A percentile compares a stretch with the other conserved stretches of the same genome.
Evolutionary conservation across 1,140 invertebrate species (phyloP).

Genomic region (Telenomus remus): DNA sequence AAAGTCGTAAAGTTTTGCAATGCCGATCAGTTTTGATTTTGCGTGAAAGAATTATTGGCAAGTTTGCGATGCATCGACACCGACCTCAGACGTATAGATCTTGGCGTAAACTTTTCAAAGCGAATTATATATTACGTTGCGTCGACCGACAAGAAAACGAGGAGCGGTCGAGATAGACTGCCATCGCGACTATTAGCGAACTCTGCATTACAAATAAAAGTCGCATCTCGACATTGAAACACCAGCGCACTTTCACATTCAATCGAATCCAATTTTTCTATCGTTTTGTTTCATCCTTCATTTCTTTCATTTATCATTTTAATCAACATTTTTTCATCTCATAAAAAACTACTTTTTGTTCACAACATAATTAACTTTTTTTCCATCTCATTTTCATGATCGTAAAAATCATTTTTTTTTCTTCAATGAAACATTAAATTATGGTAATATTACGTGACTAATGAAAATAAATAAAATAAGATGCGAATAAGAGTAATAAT

Average conservation of each 20-base stretch:
- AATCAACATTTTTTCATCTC: too few relatives aligned
- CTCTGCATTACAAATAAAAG: constrained; percentile 54
- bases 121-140: constrained; percentile 49
- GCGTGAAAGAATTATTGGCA: constrained; percentile 45
- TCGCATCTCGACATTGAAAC: constrained; percentile 55
- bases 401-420: too few relatives aligned
- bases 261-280: constrained; percentile 6
- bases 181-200: constrained; percentile 46
- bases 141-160: constrained; percentile 49
- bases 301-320: not conserved
- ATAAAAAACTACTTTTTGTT: too few relatives aligned
- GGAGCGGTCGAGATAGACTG: constrained; percentile 55
- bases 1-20: too few relatives aligned
- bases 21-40: too few relatives aligned
- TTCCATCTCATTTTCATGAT: too few relatives aligned
- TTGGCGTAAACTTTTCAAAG: constrained; percentile 54
- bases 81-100: constrained; percentile 43
- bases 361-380: too few relatives aligned
- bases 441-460: too few relatives aligned
- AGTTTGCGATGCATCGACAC: constrained; percentile 48
- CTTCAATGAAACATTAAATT: too few relatives aligned
- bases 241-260: constrained; percentile 38
- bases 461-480: too few relatives aligned
- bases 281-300: not conserved
- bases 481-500: too few relatives aligned